Evolutionary conservation across 1,140 invertebrate species (phyloP).

Genomic region (Heliothis subflexa): DNA sequence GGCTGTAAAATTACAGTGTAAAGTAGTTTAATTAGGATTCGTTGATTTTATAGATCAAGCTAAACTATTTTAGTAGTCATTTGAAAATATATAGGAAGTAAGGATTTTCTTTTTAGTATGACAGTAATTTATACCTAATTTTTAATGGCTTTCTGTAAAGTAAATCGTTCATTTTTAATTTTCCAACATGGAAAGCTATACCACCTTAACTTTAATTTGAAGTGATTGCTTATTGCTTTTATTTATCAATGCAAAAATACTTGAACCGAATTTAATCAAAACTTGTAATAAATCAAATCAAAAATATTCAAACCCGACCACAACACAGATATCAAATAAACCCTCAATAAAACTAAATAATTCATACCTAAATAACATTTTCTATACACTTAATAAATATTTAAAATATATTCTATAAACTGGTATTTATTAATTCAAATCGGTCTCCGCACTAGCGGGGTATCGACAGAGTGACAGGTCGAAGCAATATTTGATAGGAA

Average conservation of each 20-base stretch:
- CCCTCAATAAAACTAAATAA: slow-evolving; percentile 13
- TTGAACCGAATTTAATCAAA: background rate
- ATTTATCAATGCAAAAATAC: too few species aligned
- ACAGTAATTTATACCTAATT: too few species aligned
- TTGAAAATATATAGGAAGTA: too few species aligned
- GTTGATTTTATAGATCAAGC: too few species aligned
- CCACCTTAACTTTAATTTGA: too few species aligned
- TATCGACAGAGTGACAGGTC: background rate
- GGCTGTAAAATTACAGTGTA: background rate
- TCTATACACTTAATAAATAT: slow-evolving; percentile 22
- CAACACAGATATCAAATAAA: background rate
- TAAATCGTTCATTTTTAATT: too few species aligned
- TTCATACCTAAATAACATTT: slow-evolving; percentile 8
- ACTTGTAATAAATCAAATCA: background rate
- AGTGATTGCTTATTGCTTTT: too few species aligned
- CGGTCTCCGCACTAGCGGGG: slow-evolving; percentile 10
- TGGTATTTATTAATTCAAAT: slow-evolving; percentile 6
- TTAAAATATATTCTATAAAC: slow-evolving; percentile 7
- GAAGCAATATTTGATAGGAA: slow-evolving; percentile 48
- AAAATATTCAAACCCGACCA: background rate
- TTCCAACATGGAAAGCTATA: too few species aligned
- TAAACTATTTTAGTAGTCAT: too few species aligned
- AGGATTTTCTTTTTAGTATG: too few species aligned
- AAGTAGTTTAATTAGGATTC: background rate
- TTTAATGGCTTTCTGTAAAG: too few species aligned